phyloP scores from a whole-genome alignment of 2,797 vertebrate species.

The Acomys russatus region DNA sequence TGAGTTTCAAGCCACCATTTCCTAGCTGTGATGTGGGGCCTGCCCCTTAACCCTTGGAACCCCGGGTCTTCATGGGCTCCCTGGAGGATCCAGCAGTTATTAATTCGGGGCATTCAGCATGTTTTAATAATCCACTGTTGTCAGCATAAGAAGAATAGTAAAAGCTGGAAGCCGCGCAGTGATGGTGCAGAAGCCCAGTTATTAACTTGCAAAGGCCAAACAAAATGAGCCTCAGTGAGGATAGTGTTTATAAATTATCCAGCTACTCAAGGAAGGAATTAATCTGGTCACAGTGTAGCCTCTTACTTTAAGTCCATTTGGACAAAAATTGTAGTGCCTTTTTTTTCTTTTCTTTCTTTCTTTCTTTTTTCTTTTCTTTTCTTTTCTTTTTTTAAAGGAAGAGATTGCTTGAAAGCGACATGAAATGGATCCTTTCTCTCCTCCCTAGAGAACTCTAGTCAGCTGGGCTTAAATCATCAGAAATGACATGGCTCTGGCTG shows the following conservation, averaged over 20 bases:
- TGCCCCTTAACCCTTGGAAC: background rate
- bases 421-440: background rate
- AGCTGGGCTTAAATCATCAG: background rate
- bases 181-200: constrained; percentile 53
- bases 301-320: constrained; percentile 64
- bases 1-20: background rate
- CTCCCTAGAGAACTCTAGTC: constrained; percentile 7
- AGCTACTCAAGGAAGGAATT: constrained; percentile 45
- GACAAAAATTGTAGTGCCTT: background rate
- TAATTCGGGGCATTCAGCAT: background rate
- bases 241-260: constrained; percentile 59
- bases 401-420: constrained; percentile 55
- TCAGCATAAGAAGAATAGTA: constrained; percentile 63
- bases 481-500: background rate
- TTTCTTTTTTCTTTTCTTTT: no score
- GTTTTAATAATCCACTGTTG: constrained; percentile 63
- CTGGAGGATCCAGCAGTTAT: constrained; percentile 6
- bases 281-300: constrained; percentile 55
- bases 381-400: background rate
- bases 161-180: constrained; percentile 57
- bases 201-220: constrained; percentile 67
- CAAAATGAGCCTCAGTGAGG: constrained; percentile 32
- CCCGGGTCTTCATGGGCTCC: background rate
- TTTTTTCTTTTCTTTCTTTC: background rate
- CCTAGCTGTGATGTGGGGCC: background rate